These are phyloP conservation scores for Spongilla lacustris DNA, from an alignment of 37 sponge, comb jelly and placozoan genomes.

Conservation along the genomic window DNA sequence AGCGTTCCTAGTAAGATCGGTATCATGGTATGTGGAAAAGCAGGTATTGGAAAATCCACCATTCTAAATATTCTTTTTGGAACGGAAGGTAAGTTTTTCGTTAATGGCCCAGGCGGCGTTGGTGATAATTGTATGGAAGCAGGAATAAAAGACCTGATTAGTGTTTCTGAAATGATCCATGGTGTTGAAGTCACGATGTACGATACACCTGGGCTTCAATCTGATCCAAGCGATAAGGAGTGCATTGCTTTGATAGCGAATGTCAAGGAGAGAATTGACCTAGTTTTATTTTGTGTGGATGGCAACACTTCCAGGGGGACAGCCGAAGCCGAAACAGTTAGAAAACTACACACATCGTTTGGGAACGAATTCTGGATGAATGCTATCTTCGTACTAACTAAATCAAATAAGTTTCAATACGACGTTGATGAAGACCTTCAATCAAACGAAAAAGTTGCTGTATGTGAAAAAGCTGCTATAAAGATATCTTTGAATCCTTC, in stretches of 20 bases:
- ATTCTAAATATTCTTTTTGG: constrained; percentile 20
- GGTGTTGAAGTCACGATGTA: not conserved
- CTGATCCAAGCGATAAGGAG: not conserved
- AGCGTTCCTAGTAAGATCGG: too few relatives aligned
- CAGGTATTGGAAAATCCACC: constrained; percentile 33
- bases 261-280: constrained; percentile 2
- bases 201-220: constrained; percentile 30
- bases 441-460: too few relatives aligned
- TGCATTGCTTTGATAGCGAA: not conserved
- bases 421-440: too few relatives aligned
- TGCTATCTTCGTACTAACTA: not conserved
- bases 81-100: constrained; percentile 6
- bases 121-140: not conserved
- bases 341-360: not conserved
- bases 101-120: constrained; percentile 5
- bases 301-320: not conserved
- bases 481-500: too few relatives aligned
- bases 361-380: constrained; percentile 8
- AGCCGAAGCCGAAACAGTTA: not conserved
- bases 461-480: too few relatives aligned
- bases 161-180: not conserved
- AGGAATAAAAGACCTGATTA: not conserved
- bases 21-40: constrained; percentile 11
- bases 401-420: not conserved
- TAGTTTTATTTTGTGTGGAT: constrained; percentile 26